Percentiles rank a stretch among this genome's conserved stretches.
Conservation (phyloP, 2,888 invertebrate genomes). For the Xanthia togata region DNA sequence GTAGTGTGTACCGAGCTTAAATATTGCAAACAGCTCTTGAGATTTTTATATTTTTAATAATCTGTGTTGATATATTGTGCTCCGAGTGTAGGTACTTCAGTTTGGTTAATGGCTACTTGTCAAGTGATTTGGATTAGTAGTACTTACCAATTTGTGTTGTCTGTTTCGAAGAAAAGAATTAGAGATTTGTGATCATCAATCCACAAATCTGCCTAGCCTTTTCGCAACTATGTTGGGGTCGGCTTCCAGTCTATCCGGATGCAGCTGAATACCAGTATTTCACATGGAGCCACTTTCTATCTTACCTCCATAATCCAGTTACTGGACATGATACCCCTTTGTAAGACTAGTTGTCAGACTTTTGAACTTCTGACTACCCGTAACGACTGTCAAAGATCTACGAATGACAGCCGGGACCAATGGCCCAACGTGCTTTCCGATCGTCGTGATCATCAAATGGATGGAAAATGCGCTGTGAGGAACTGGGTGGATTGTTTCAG, state of each 20-base stretch:
- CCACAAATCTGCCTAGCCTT: neutral
- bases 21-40: conserved; percentile 66
- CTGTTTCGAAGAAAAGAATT: neutral
- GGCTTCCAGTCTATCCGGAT: neutral
- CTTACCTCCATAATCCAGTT: neutral
- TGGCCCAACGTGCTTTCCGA: neutral
- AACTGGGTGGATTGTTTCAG: neutral
- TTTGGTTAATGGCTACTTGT: conserved; percentile 18
- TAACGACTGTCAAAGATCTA: neutral
- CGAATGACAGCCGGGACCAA: neutral
- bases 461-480: neutral
- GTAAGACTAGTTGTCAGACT: neutral
- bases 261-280: neutral
- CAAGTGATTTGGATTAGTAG: conserved; percentile 27
- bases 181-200: neutral
- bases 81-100: conserved; percentile 37
- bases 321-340: neutral
- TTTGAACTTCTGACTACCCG: neutral
- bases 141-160: neutral
- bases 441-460: neutral
- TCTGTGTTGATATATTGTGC: conserved; percentile 42
- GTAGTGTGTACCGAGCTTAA: conserved; percentile 66
- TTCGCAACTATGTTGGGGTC: neutral
- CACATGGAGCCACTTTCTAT: neutral
- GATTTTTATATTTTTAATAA: conserved; percentile 53